These are phyloP conservation scores for Perca flavescens DNA, from an alignment of 2,113 vertebrate genomes.

Conservation along the genomic window DNA sequence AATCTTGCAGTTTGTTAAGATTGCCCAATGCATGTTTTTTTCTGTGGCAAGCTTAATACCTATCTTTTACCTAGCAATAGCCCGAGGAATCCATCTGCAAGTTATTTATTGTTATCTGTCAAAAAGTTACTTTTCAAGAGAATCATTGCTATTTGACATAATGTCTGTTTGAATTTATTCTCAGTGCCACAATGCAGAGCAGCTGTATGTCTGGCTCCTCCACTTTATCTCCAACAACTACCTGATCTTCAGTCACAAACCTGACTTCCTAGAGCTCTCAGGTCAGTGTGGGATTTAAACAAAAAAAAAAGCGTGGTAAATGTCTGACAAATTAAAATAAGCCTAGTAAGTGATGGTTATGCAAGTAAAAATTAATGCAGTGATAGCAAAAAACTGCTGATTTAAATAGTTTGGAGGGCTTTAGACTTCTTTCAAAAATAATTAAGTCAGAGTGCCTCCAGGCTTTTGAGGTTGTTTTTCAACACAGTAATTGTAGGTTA, in stretches of 20 bases:
- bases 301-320: no score
- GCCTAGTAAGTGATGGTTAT: not conserved
- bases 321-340: not conserved
- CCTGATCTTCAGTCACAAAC: constrained; percentile 98
- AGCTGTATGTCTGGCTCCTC: constrained; percentile 96
- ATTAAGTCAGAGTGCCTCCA: not conserved
- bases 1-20: not conserved
- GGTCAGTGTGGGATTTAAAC: constrained; percentile 82
- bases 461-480: constrained; percentile 6
- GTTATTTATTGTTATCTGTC: not conserved
- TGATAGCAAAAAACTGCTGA: not conserved
- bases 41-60: not conserved
- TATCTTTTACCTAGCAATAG: not conserved
- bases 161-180: constrained; percentile 17
- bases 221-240: constrained; percentile 99
- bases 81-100: not conserved
- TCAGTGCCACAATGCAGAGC: constrained; percentile 96
- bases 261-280: constrained; percentile 97
- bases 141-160: not conserved
- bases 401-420: not conserved
- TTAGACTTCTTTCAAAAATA: not conserved
- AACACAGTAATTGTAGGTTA: not conserved
- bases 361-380: not conserved
- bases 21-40: not conserved
- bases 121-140: not conserved